phyloP scores from a whole-genome alignment of 2,113 vertebrate genomes.

The Hemichromis elongatus region DNA sequence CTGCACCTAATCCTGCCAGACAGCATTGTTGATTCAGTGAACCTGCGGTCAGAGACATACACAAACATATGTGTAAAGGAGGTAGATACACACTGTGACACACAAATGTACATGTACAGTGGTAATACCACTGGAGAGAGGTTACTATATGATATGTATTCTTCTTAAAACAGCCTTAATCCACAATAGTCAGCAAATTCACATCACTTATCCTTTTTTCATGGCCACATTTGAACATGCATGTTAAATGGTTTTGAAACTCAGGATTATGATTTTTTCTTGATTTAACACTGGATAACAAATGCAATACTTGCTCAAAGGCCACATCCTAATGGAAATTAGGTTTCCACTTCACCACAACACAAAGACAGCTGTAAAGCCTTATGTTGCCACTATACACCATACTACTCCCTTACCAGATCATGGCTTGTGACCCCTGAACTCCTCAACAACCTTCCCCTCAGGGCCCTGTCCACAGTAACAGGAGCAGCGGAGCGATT shows the following conservation, averaged over 20 bases:
- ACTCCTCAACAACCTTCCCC: conserved; percentile 26
- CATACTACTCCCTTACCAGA: not conserved
- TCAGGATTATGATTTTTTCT: not conserved
- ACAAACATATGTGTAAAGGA: conserved; percentile 24
- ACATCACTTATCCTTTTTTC: not conserved
- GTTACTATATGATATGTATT: not conserved
- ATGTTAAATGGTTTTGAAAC: not conserved
- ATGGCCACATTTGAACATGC: not conserved
- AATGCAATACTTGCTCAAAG: not conserved
- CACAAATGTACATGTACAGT: not conserved
- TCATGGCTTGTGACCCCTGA: conserved; percentile 59
- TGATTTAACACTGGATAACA: not conserved
- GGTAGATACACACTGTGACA: conserved; percentile 9
- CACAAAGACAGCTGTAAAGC: not conserved
- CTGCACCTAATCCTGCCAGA: conserved; percentile 75
- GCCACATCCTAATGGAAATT: not conserved
- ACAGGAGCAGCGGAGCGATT: conserved; percentile 17
- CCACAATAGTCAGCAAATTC: not conserved
- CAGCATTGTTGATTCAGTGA: conserved; percentile 70
- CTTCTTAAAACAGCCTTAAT: not conserved
- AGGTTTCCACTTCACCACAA: not conserved
- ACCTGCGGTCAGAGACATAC: conserved; percentile 67
- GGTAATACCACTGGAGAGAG: not conserved
- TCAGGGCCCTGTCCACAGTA: conserved; percentile 10
- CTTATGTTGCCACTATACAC: not conserved